These are phyloP conservation scores for Tenebrosternarchus preto DNA, from an alignment of 2,113 vertebrate species.

Conservation along the genomic window DNA sequence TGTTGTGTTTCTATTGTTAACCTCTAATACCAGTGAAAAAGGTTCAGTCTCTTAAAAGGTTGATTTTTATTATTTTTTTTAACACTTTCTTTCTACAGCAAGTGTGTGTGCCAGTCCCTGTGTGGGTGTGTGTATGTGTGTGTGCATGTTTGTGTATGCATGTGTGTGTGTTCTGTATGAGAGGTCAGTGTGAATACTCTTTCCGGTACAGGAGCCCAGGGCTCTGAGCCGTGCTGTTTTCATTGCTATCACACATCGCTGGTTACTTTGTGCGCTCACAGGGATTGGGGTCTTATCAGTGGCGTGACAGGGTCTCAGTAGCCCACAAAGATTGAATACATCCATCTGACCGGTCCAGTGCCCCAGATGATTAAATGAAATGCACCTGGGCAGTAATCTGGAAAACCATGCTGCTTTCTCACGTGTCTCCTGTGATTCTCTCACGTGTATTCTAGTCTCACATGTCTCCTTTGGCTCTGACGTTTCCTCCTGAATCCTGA, in stretches of 20 bases:
- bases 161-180: background rate
- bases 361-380: conserved; percentile 62
- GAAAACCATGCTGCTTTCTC: conserved; percentile 26
- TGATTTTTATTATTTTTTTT: too few relatives aligned
- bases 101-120: too few relatives aligned
- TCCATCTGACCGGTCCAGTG: conserved; percentile 62
- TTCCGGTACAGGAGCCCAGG: conserved; percentile 15
- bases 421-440: too few relatives aligned
- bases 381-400: conserved; percentile 39
- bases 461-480: background rate
- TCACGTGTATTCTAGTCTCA: too few relatives aligned
- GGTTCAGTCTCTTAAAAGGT: too few relatives aligned
- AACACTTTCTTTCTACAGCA: too few relatives aligned
- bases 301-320: conserved; percentile 58
- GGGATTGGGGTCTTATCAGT: conserved; percentile 71
- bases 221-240: conserved; percentile 17
- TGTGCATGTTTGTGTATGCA: too few relatives aligned
- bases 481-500: background rate
- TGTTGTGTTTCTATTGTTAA: too few relatives aligned
- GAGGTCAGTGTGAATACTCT: conserved; percentile 8
- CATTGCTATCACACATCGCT: conserved; percentile 46
- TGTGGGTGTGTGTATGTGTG: too few relatives aligned
- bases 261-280: conserved; percentile 65
- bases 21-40: too few relatives aligned
- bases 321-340: conserved; percentile 62